Conservation (phyloP, 2,797 vertebrate genomes). For the Octomys mimax region DNA sequence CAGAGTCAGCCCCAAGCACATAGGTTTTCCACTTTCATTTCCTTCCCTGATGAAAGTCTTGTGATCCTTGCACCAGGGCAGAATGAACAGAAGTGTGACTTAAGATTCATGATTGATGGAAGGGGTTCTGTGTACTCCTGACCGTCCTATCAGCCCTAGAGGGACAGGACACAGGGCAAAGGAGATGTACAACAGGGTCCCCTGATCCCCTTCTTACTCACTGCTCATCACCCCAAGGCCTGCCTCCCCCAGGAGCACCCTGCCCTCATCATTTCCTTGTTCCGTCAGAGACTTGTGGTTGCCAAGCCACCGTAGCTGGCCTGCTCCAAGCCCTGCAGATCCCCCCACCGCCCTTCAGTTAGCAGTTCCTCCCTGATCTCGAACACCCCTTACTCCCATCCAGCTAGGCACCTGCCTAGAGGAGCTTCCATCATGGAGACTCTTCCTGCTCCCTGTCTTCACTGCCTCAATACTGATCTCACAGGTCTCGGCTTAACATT, state of each 20-base stretch:
- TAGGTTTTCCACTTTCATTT: neutral
- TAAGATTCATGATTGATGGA: neutral
- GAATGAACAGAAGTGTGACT: neutral
- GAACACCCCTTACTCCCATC: neutral
- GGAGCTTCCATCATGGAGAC: accelerated
- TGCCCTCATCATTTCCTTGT: neutral
- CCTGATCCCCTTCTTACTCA: neutral
- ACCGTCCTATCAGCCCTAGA: neutral
- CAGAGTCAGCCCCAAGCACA: neutral
- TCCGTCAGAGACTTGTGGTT: neutral
- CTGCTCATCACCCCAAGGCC: neutral
- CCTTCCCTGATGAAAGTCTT: neutral
- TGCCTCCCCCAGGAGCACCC: neutral
- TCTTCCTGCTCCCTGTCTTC: neutral
- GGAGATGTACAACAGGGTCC: neutral
- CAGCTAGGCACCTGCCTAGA: neutral
- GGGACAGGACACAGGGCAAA: accelerated
- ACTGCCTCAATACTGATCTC: neutral
- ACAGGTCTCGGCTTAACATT: neutral
- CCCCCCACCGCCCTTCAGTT: neutral
- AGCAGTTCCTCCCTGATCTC: neutral
- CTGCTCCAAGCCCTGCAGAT: neutral
- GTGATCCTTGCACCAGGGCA: neutral
- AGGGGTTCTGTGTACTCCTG: neutral
- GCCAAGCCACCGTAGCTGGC: accelerated